phyloP scores from a whole-genome alignment of 2,888 invertebrate genomes.

The Resseliella maxima region DNA sequence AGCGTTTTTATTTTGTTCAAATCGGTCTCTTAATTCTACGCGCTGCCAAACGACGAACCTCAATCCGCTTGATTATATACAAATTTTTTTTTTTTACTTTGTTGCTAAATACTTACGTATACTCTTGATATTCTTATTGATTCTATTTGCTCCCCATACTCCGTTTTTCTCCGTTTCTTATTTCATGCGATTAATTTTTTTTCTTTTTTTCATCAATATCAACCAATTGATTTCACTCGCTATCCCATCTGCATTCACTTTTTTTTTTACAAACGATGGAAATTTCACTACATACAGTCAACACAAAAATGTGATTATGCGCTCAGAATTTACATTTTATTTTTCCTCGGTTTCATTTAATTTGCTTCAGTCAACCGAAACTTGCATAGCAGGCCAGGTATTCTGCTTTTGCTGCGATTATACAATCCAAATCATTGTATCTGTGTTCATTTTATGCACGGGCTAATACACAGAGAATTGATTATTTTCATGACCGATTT shows the following conservation, averaged over 20 bases:
- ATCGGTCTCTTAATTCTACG: constrained; percentile 31
- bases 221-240: constrained; percentile 28
- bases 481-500: constrained; percentile 53
- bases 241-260: not conserved
- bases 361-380: constrained; percentile 36
- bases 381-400: not conserved
- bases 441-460: constrained; percentile 39
- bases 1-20: constrained; percentile 57
- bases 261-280: not conserved
- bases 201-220: not conserved
- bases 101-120: constrained; percentile 15
- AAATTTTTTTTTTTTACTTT: not conserved
- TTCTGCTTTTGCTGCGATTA: not conserved
- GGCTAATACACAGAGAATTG: constrained; percentile 49
- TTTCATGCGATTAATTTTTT: not conserved
- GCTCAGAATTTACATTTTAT: constrained; percentile 37
- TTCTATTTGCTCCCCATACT: not conserved
- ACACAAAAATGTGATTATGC: constrained; percentile 40
- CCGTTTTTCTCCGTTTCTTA: not conserved
- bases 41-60: constrained; percentile 20
- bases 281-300: not conserved
- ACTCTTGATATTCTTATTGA: not conserved
- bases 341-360: not conserved
- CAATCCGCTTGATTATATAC: not conserved
- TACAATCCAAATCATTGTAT: constrained; percentile 10